A percentile compares a stretch with the other conserved stretches of the same genome.
Conservation (phyloP, 2,888 invertebrate species). For the Mellilla xanthometata region DNA sequence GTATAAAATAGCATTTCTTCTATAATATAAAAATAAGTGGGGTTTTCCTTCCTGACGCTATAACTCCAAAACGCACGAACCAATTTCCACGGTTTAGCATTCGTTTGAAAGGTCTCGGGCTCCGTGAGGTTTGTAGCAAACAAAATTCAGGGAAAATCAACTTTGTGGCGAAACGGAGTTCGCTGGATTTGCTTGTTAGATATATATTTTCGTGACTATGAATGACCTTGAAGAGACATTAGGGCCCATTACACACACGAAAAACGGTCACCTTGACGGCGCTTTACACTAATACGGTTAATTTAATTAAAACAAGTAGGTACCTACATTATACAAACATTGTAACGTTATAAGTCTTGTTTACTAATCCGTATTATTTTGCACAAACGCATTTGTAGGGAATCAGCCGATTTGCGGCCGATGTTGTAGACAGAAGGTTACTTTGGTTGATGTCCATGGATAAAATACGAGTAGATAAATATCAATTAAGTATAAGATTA, state of each 20-base stretch:
- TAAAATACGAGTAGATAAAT: slow-evolving; percentile 9
- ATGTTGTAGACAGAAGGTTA: slow-evolving; percentile 22
- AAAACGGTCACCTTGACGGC: slow-evolving; percentile 5
- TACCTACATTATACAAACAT: slow-evolving; percentile 19
- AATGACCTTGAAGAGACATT: no score
- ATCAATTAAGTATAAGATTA: slow-evolving; percentile 1
- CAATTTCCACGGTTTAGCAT: no score
- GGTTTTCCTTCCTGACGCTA: no score
- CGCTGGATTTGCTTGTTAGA: no score
- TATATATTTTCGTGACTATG: no score
- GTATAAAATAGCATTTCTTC: no score
- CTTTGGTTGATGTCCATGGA: slow-evolving; percentile 20
- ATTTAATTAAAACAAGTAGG: slow-evolving; percentile 20
- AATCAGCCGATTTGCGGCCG: slow-evolving; percentile 27
- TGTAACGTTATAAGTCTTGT: slow-evolving; percentile 17
- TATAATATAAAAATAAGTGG: no score
- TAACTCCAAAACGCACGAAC: no score
- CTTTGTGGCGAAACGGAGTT: no score
- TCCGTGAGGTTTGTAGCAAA: no score
- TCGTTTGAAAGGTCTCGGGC: no score
- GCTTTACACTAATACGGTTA: slow-evolving; percentile 12
- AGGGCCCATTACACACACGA: background rate
- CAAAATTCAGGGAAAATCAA: no score
- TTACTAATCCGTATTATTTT: slow-evolving; percentile 23
- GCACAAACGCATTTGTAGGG: slow-evolving; percentile 16